A percentile compares a stretch with the other conserved stretches of the same genome.
phyloP scores from a whole-genome alignment of 2,797 vertebrate species.

The Macrochelys suwanniensis region DNA sequence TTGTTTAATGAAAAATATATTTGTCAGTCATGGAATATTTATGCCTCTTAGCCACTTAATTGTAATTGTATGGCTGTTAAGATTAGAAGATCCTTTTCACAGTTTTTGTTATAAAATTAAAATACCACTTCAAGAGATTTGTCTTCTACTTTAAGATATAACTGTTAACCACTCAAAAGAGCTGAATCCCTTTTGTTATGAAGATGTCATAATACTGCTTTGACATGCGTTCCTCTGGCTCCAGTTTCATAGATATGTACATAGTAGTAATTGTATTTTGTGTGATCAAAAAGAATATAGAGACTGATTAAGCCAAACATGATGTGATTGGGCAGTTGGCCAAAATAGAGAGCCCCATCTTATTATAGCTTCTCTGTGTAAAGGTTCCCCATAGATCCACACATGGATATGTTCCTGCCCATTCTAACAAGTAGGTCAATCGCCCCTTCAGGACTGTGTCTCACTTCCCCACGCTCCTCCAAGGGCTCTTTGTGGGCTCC shows the following conservation, averaged over 20 bases:
- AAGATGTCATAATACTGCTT: not conserved
- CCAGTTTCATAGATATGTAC: not conserved
- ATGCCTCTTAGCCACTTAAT: not conserved
- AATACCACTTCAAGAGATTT: not conserved
- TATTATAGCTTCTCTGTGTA: rapidly evolving
- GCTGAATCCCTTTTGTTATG: rapidly evolving
- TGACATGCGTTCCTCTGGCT: not conserved
- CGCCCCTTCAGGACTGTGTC: not conserved
- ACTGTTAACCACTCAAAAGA: not conserved
- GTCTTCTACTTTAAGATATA: not conserved
- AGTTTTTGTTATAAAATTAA: slow-evolving; percentile 2
- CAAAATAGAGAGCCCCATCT: not conserved
- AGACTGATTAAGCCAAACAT: not conserved
- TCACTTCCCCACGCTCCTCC: not conserved
- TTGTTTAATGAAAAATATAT: not conserved
- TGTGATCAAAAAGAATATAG: not conserved
- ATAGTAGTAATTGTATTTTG: not conserved
- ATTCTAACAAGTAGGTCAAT: not conserved
- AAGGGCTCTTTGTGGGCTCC: not conserved
- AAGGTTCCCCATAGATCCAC: not conserved
- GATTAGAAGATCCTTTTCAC: not conserved
- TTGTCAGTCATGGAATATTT: not conserved
- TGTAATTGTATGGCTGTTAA: not conserved
- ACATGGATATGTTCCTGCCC: not conserved
- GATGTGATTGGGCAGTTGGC: not conserved